These are phyloP conservation scores for Montipora foliosa DNA, from an alignment of 64 coral and sea anemone genomes.

Conservation along the genomic window DNA sequence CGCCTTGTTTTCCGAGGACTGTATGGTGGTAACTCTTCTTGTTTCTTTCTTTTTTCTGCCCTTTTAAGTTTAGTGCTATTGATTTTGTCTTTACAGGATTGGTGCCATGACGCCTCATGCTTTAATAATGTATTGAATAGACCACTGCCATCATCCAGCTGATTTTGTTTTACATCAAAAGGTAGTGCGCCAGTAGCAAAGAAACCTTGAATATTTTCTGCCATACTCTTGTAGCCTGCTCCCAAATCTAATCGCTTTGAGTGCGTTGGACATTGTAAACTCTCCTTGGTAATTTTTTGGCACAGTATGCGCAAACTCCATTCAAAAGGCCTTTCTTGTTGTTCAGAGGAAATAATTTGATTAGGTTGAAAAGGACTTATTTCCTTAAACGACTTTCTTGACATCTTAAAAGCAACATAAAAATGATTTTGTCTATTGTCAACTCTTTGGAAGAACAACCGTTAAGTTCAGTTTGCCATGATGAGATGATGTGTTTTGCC, in stretches of 20 bases:
- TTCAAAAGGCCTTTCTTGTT: slow-evolving; percentile 13
- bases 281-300: slow-evolving; percentile 4
- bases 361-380: too few species aligned
- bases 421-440: too few species aligned
- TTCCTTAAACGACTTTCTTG: too few species aligned
- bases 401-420: too few species aligned
- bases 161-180: not conserved
- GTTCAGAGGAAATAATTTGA: too few species aligned
- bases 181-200: too few species aligned
- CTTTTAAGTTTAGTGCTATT: slow-evolving; percentile 73
- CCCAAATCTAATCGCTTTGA: not conserved
- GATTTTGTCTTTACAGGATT: not conserved
- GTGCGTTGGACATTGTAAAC: too few species aligned
- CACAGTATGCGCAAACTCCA: slow-evolving; percentile 66
- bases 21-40: not conserved
- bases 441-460: too few species aligned
- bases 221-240: slow-evolving; percentile 48
- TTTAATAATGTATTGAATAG: slow-evolving; percentile 49
- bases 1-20: slow-evolving; percentile 47
- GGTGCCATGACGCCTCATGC: not conserved
- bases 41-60: slow-evolving; percentile 11
- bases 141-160: slow-evolving; percentile 56
- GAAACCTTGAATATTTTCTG: too few species aligned
- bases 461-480: too few species aligned
- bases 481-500: too few species aligned